phyloP scores from a whole-genome alignment of 2,888 invertebrate genomes.

The Agonopterix heracliana region DNA sequence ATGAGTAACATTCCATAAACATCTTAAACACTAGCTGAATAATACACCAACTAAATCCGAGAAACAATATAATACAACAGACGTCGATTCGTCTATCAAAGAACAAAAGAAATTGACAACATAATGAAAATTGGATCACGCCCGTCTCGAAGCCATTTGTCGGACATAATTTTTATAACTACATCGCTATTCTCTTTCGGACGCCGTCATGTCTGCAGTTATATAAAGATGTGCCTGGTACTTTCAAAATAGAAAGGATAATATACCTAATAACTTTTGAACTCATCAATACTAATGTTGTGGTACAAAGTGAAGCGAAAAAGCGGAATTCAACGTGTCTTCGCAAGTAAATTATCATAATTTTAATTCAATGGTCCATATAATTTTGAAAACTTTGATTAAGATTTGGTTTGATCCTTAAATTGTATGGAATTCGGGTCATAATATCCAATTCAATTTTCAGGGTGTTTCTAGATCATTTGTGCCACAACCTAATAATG shows the following conservation, averaged over 20 bases:
- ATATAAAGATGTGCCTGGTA: conserved; percentile 29
- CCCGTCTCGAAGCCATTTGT: conserved; percentile 14
- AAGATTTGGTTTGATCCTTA: too few species aligned
- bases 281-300: conserved; percentile 22
- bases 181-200: conserved; percentile 13
- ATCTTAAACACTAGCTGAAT: too few species aligned
- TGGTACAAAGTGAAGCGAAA: conserved; percentile 11
- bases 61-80: conserved; percentile 6
- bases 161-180: conserved; percentile 14
- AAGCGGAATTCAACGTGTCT: background rate
- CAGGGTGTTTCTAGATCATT: background rate
- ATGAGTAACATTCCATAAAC: too few species aligned
- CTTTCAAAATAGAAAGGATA: conserved; percentile 40
- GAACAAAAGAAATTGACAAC: conserved; percentile 10
- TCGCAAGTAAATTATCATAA: too few species aligned
- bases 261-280: conserved; percentile 18
- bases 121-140: conserved; percentile 15
- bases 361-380: too few species aligned
- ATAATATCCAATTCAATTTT: too few species aligned
- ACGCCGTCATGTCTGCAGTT: conserved; percentile 22
- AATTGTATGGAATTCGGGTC: too few species aligned
- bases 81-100: conserved; percentile 11
- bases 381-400: too few species aligned
- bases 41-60: background rate
- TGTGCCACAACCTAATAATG: background rate